A percentile compares a stretch with the other conserved stretches of the same genome.
Conservation (phyloP, 2,888 invertebrate species). For the Tineola bisselliella region DNA sequence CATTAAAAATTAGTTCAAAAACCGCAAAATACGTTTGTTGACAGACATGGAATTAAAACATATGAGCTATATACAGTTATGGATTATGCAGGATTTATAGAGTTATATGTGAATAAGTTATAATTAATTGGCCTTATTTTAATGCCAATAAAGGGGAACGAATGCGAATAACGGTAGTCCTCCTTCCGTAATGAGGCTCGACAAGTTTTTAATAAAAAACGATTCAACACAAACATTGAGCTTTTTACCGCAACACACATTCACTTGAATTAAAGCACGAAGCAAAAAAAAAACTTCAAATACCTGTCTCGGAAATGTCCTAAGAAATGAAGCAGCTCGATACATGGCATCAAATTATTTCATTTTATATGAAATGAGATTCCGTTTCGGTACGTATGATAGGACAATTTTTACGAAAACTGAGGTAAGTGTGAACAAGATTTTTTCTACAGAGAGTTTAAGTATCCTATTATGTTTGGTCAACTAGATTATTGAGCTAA, state of each 20-base stretch:
- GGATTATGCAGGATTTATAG: too few species aligned
- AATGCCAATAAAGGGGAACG: not conserved
- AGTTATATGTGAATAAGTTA: too few species aligned
- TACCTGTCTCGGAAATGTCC: conserved; percentile 42
- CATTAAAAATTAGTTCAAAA: not conserved
- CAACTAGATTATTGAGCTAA: conserved; percentile 24
- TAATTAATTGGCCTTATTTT: not conserved
- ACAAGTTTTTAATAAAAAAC: not conserved
- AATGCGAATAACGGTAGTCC: not conserved
- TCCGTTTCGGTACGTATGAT: too few species aligned
- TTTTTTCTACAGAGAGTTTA: not conserved
- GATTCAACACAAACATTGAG: not conserved
- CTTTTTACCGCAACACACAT: not conserved
- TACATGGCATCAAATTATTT: conserved; percentile 29
- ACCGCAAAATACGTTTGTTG: not conserved
- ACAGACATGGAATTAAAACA: not conserved
- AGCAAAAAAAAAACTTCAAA: not conserved
- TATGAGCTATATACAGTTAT: too few species aligned
- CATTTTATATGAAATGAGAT: not conserved
- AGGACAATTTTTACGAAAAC: too few species aligned
- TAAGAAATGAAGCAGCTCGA: conserved; percentile 55
- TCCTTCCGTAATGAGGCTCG: not conserved
- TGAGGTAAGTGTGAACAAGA: not conserved
- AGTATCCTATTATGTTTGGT: conserved; percentile 2
- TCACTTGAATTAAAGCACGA: not conserved